Evolutionary conservation across 2,113 vertebrate species (phyloP).

Genomic region (Colistium nudipinnis): DNA sequence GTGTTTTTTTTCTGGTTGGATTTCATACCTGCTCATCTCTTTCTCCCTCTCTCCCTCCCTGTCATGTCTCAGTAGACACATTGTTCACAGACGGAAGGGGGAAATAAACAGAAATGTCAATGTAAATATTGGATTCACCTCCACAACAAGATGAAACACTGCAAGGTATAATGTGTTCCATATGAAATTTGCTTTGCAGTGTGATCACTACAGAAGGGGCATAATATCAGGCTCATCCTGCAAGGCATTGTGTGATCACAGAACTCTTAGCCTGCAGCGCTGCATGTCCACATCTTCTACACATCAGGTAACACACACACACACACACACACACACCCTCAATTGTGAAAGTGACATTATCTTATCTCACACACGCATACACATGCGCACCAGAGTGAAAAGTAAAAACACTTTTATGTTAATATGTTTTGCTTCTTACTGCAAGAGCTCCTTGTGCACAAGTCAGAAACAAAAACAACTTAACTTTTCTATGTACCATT

Average conservation of each 20-base stretch:
- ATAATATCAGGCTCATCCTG: slow-evolving; percentile 95
- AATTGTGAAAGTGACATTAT: no score
- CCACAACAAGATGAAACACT: not conserved
- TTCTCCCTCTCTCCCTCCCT: not conserved
- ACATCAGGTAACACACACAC: slow-evolving; percentile 84
- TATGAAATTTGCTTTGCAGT: slow-evolving; percentile 79
- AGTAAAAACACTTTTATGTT: no score
- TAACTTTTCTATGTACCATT: no score
- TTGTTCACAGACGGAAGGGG: not conserved
- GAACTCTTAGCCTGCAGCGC: slow-evolving; percentile 84
- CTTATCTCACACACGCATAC: not conserved
- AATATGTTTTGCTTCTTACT: no score
- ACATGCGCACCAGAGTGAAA: not conserved
- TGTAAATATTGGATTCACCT: slow-evolving; percentile 6
- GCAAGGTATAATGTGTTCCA: not conserved
- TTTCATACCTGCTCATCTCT: no score
- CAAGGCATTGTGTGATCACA: slow-evolving; percentile 90
- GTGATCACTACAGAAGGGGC: slow-evolving; percentile 94
- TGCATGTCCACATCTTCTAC: slow-evolving; percentile 90
- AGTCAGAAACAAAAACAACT: no score
- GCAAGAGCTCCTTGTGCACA: no score
- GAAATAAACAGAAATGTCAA: not conserved
- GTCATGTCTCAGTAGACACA: no score
- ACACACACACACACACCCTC: not conserved
- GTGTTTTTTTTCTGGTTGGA: not conserved